These are phyloP conservation scores for Alces alces DNA, from an alignment of 2,113 vertebrate species.

Conservation along the genomic window DNA sequence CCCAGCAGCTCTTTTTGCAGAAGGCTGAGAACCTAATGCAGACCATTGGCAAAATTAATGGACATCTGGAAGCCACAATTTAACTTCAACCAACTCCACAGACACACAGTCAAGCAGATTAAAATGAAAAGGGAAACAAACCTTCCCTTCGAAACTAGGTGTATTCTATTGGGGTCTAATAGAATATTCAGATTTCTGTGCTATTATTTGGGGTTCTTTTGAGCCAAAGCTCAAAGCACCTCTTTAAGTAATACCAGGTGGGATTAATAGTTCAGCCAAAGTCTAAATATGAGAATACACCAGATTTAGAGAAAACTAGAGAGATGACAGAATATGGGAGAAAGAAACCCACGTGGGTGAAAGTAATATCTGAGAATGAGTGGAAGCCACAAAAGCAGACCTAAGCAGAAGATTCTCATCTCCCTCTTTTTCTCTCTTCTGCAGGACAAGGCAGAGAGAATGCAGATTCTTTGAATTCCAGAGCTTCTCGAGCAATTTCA, in stretches of 20 bases:
- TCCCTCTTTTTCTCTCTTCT: neutral
- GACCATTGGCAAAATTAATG: neutral
- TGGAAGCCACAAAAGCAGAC: neutral
- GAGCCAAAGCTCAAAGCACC: neutral
- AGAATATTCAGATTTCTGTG: neutral
- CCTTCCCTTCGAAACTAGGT: neutral
- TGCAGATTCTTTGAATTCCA: slow-evolving; percentile 72
- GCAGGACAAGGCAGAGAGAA: slow-evolving; percentile 17
- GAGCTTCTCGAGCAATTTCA: slow-evolving; percentile 46
- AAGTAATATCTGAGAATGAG: slow-evolving; percentile 38
- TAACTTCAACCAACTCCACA: neutral
- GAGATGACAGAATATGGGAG: neutral
- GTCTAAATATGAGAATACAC: neutral
- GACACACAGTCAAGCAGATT: neutral
- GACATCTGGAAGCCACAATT: neutral
- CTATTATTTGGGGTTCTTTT: neutral
- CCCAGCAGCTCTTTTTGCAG: neutral
- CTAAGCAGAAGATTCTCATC: neutral
- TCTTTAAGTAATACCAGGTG: neutral
- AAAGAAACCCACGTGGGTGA: neutral
- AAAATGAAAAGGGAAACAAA: neutral
- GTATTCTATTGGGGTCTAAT: neutral
- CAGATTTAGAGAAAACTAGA: neutral
- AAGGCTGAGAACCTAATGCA: neutral
- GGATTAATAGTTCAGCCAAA: neutral